Evolutionary conservation across 64 coral and sea anemone genomes (phyloP).

Genomic region (Stylophora pistillata): DNA sequence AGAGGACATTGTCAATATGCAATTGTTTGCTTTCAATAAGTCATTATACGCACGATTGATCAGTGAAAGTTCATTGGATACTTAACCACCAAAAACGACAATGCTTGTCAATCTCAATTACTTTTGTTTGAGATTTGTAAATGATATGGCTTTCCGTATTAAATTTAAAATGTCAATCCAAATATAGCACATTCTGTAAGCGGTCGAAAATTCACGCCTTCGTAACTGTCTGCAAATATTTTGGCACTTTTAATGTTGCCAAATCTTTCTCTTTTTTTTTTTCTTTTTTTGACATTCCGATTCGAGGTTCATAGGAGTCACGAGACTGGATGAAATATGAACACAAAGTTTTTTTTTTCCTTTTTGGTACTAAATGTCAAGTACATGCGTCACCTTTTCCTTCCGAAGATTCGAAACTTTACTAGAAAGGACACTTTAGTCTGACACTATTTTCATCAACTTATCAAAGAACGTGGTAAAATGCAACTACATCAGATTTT

Average conservation of each 20-base stretch:
- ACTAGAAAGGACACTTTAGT: neutral
- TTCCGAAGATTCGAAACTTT: neutral
- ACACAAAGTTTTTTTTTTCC: neutral
- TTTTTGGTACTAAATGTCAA: too few relatives aligned
- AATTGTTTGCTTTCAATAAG: slow-evolving; percentile 4
- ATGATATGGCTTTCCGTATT: slow-evolving; percentile 6
- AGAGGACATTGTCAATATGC: neutral
- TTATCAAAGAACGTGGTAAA: neutral
- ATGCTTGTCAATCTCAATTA: slow-evolving; percentile 11
- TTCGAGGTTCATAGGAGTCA: neutral
- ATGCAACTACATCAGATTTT: neutral
- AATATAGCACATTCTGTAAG: slow-evolving; percentile 5
- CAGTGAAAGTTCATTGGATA: slow-evolving; percentile 4
- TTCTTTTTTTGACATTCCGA: neutral
- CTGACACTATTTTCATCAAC: neutral
- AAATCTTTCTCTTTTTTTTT: neutral
- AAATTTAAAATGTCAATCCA: slow-evolving; percentile 26
- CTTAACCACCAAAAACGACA: slow-evolving; percentile 12
- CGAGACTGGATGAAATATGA: neutral
- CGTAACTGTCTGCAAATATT: neutral
- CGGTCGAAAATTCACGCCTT: neutral
- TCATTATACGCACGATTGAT: neutral
- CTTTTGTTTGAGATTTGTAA: slow-evolving; percentile 25
- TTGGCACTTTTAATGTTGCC: neutral
- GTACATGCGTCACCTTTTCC: neutral